Base-by-base conservation (phyloP, 1,140 invertebrate species). In the Chlorops oryzae region DNA sequence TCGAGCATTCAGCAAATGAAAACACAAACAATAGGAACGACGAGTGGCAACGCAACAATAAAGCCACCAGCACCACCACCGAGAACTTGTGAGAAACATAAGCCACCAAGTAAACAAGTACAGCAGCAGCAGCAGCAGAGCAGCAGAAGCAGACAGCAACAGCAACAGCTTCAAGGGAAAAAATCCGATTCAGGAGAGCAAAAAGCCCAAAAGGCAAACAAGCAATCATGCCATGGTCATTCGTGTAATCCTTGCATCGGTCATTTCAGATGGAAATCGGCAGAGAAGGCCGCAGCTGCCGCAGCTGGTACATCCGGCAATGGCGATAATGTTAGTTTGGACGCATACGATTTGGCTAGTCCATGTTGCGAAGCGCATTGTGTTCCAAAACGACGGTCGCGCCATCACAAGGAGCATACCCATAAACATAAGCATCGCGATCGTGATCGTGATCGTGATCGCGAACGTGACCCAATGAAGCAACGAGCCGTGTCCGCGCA, bases 361-460 rank as follows among this genome's bases (percentile, higher is more conserved):
- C 85, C 87, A 1, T 90, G 87, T 58, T 90, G 88, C 65, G 85
- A 88, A 66, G 84, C 85, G 0, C 84, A 88, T 55, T 90, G 87
- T 59, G 86, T 90, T 17, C 87, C 87, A 18, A 82, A 81, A 37
- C 70, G 82, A 50, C 77, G 86, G 25, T 77, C 84, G 32, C 73
- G 78, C 24, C 71, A 80, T 45, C 74, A 78, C 20, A 58, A 65
- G 54, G 80, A 82, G 56, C 82, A 83, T 62, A 79, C 82, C 55
- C 78, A 79, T 50, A 75, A 75, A 7, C 79, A 80, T 65, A 78
- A 82, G 72, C 75, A 82, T 47, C 67, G 72, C 37, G 64, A 70
- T 43, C 59, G 71, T 3, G 66, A 72, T n/a, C 56, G 70, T 13
- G 68, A 73, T 5, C 58, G 66, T 3, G 61, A 70, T 5, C 65